These are phyloP conservation scores for Scomber japonicus DNA, from an alignment of 2,113 vertebrate genomes.

Conservation along the genomic window DNA sequence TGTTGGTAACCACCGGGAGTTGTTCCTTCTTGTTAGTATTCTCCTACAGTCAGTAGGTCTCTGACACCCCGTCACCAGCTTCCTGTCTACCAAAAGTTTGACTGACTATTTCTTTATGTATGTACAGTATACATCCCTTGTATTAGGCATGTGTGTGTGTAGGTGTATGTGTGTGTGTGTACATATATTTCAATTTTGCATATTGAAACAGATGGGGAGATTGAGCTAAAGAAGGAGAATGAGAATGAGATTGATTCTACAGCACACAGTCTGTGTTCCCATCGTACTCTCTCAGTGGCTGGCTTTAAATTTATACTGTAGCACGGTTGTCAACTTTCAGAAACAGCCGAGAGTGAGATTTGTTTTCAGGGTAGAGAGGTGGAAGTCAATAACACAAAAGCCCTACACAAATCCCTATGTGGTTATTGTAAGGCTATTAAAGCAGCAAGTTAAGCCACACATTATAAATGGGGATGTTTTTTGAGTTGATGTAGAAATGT, in stretches of 20 bases:
- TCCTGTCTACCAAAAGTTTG: constrained; percentile 38
- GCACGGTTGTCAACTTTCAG: constrained; percentile 27
- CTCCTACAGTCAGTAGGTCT: constrained; percentile 58
- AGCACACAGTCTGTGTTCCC: constrained; percentile 14
- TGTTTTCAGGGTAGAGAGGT: constrained; percentile 23
- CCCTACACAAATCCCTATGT: constrained; percentile 7
- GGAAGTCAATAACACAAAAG: constrained; percentile 29
- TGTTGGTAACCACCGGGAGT: constrained; percentile 40
- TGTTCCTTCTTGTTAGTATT: constrained; percentile 60
- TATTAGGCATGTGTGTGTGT: not conserved
- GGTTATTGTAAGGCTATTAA: constrained; percentile 25
- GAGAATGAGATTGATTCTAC: constrained; percentile 20
- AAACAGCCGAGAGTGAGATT: constrained; percentile 35
- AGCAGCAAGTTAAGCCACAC: constrained; percentile 32
- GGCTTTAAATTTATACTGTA: constrained; percentile 12
- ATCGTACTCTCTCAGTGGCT: not conserved
- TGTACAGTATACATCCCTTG: constrained; percentile 20
- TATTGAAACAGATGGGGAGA: constrained; percentile 14
- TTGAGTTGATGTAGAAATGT: not conserved
- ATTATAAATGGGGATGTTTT: constrained; percentile 6
- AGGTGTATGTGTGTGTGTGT: not conserved
- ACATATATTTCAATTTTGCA: not conserved
- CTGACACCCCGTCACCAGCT: constrained; percentile 63
- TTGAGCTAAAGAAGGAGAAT: constrained; percentile 10
- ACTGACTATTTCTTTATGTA: constrained; percentile 55